Percentiles rank a stretch among this genome's conserved stretches.
Evolutionary conservation across 64 coral and sea anemone genomes (phyloP).

Genomic region (Acropora yongei): DNA sequence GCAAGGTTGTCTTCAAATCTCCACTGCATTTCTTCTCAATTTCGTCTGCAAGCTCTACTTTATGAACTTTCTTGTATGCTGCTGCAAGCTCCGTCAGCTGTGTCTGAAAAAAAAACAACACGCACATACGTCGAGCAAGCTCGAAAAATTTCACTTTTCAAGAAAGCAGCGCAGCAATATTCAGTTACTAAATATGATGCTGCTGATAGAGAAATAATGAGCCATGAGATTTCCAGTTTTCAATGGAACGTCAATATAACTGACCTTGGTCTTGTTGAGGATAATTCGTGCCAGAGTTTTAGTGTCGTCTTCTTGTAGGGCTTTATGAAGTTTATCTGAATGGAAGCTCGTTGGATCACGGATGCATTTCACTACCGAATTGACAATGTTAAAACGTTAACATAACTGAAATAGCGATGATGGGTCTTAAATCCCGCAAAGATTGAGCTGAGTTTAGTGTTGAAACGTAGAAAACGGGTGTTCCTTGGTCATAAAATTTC

Average conservation of each 20-base stretch:
- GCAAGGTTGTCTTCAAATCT: slow-evolving; percentile 60
- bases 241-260: background rate
- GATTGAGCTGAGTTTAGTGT: no score
- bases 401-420: background rate
- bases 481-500: no score
- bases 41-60: slow-evolving; percentile 71
- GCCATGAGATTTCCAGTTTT: background rate
- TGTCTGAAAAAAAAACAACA: slow-evolving; percentile 16
- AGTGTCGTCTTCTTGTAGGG: slow-evolving; percentile 66
- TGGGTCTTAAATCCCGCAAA: no score
- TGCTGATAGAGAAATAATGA: background rate
- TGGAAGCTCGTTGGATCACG: slow-evolving; percentile 69
- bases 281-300: slow-evolving; percentile 73
- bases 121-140: background rate
- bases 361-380: slow-evolving; percentile 65
- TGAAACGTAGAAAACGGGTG: no score
- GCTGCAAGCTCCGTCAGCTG: slow-evolving; percentile 46
- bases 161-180: no score
- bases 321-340: slow-evolving; percentile 56
- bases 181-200: no score
- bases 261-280: slow-evolving; percentile 75
- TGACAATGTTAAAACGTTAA: background rate
- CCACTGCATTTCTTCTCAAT: slow-evolving; percentile 81
- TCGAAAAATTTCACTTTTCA: background rate
- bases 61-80: slow-evolving; percentile 65